These are phyloP conservation scores for Microctenopoma stevenorrisi DNA, from an alignment of 2,797 vertebrate species.

Conservation along the genomic window DNA sequence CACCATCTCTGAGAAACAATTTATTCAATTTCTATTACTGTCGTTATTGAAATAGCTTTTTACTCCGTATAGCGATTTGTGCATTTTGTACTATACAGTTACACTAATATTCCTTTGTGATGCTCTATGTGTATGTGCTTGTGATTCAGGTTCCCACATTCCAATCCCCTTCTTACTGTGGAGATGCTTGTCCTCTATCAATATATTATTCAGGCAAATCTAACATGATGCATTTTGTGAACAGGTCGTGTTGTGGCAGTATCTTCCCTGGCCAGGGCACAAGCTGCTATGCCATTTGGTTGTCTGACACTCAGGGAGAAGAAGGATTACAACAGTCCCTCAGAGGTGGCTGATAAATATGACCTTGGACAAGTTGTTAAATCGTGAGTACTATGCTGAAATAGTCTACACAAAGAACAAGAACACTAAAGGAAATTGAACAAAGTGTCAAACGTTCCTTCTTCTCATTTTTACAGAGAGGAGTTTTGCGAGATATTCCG, in stretches of 20 bases:
- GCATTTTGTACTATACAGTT: slow-evolving; percentile 12
- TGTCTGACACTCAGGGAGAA: slow-evolving; percentile 97
- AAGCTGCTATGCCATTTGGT: slow-evolving; percentile 97
- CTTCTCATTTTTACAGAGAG: slow-evolving; percentile 83
- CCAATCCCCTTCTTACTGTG: slow-evolving; percentile 10
- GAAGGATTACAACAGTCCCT: slow-evolving; percentile 98
- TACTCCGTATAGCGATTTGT: too few relatives aligned
- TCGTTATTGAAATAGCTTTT: too few relatives aligned
- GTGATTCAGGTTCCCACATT: neutral
- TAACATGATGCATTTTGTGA: slow-evolving; percentile 23
- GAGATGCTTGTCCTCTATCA: slow-evolving; percentile 2
- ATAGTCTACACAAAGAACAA: neutral
- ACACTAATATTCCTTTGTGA: slow-evolving; percentile 11
- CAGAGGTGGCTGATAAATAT: slow-evolving; percentile 99
- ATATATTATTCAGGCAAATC: slow-evolving; percentile 1
- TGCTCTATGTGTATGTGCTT: neutral
- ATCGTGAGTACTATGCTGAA: slow-evolving; percentile 87
- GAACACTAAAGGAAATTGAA: neutral
- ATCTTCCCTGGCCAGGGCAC: slow-evolving; percentile 68
- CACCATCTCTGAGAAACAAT: slow-evolving; percentile 10
- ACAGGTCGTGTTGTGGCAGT: slow-evolving; percentile 69
- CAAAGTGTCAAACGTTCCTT: neutral
- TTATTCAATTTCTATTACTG: too few relatives aligned
- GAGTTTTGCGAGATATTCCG: slow-evolving; percentile 99
- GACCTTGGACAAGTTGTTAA: slow-evolving; percentile 97